These are phyloP conservation scores for Xanthia icteritia DNA, from an alignment of 2,888 invertebrate genomes.

Conservation along the genomic window DNA sequence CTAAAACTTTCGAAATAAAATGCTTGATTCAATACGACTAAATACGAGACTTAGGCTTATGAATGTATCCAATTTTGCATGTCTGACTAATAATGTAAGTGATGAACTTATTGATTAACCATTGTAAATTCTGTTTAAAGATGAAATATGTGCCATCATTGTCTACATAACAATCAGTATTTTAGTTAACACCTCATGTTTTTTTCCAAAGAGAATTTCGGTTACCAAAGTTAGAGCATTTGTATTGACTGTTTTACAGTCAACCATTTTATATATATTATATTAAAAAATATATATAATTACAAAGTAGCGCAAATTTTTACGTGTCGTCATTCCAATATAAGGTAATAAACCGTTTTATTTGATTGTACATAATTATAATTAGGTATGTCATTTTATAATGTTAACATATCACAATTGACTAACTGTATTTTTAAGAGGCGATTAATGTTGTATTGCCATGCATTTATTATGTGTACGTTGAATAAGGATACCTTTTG, in stretches of 20 bases:
- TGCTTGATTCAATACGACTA: conserved; percentile 54
- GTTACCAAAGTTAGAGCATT: conserved; percentile 72
- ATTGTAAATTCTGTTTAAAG: conserved; percentile 57
- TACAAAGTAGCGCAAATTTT: conserved; percentile 35
- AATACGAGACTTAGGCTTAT: conserved; percentile 54
- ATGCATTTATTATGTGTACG: conserved; percentile 43
- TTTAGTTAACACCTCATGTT: conserved; percentile 69
- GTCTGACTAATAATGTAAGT: conserved; percentile 54
- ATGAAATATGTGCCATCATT: conserved; percentile 72
- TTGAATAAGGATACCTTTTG: conserved; percentile 24
- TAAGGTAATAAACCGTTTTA: conserved; percentile 54
- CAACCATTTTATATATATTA: conserved; percentile 38
- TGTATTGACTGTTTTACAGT: conserved; percentile 36
- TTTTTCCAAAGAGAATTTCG: conserved; percentile 72
- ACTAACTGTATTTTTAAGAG: conserved; percentile 48
- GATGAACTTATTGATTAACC: conserved; percentile 24
- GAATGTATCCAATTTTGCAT: conserved; percentile 59
- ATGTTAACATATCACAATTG: conserved; percentile 64
- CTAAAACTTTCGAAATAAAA: conserved; percentile 64
- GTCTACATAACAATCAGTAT: conserved; percentile 53
- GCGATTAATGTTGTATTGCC: conserved; percentile 46
- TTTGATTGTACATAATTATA: conserved; percentile 61
- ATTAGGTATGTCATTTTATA: conserved; percentile 44
- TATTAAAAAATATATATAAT: conserved; percentile 41
- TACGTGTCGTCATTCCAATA: conserved; percentile 60